These are phyloP conservation scores for Microtus californicus DNA, from an alignment of 2,797 vertebrate species.

Conservation along the genomic window DNA sequence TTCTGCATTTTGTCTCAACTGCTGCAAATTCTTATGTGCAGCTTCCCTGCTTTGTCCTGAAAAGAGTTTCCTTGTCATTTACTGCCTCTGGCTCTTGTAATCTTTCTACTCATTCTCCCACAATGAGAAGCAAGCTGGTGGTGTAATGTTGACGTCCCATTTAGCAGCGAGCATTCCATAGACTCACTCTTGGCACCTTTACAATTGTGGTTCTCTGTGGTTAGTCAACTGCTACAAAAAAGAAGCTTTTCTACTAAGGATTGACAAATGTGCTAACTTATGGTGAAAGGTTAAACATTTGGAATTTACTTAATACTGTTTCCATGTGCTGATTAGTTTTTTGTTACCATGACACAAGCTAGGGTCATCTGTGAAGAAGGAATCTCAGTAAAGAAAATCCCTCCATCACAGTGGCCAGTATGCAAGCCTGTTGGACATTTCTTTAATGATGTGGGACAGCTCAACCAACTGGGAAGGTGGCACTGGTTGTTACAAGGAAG, in stretches of 20 bases:
- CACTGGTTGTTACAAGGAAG: background rate
- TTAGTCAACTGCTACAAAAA: too few species aligned
- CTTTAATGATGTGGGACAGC: background rate
- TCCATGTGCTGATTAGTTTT: background rate
- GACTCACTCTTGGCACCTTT: too few species aligned
- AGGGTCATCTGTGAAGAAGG: background rate
- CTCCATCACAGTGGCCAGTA: background rate
- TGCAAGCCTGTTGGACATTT: background rate
- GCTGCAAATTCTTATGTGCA: background rate
- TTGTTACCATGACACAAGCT: background rate
- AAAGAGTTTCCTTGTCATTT: background rate
- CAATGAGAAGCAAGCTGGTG: too few species aligned
- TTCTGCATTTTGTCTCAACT: background rate
- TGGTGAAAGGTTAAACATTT: background rate
- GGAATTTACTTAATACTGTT: background rate
- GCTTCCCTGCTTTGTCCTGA: background rate
- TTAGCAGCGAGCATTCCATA: too few species aligned
- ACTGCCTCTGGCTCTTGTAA: too few species aligned
- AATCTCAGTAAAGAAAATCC: background rate
- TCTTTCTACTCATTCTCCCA: too few species aligned
- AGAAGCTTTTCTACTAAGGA: background rate
- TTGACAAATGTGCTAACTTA: too few species aligned
- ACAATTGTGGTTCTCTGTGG: too few species aligned
- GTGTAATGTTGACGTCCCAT: too few species aligned
- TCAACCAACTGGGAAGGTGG: background rate